These are phyloP conservation scores for Platycercus adscitus DNA, from an alignment of 2,113 vertebrate species.

Conservation along the genomic window DNA sequence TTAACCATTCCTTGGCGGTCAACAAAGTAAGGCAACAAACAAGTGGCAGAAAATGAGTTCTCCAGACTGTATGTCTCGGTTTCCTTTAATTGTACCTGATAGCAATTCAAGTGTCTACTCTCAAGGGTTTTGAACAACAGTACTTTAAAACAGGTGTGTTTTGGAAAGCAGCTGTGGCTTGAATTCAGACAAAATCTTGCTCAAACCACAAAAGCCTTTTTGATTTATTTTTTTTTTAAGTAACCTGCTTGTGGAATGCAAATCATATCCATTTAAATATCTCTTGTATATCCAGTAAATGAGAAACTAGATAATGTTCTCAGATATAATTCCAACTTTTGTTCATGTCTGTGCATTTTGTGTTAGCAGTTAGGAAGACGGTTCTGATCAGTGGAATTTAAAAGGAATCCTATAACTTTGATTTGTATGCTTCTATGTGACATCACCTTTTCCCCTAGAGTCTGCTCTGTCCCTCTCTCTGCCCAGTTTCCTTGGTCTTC, in stretches of 20 bases:
- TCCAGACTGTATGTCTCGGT: neutral
- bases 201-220: neutral
- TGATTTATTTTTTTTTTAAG: neutral
- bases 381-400: neutral
- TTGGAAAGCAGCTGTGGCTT: neutral
- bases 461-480: neutral
- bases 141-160: neutral
- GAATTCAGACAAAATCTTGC: neutral
- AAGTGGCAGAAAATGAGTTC: neutral
- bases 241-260: neutral
- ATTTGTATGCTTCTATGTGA: neutral
- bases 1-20: neutral
- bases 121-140: neutral
- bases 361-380: neutral
- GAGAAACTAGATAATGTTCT: neutral
- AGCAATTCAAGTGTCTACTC: neutral
- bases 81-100: neutral
- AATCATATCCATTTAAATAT: neutral
- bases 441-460: neutral
- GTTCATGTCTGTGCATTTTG: neutral
- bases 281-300: neutral
- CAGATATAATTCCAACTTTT: neutral
- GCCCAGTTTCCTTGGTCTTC: neutral
- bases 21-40: neutral
- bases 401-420: neutral